Base-by-base conservation (phyloP, 2,797 vertebrate species). In the Tarsius wallacei region DNA sequence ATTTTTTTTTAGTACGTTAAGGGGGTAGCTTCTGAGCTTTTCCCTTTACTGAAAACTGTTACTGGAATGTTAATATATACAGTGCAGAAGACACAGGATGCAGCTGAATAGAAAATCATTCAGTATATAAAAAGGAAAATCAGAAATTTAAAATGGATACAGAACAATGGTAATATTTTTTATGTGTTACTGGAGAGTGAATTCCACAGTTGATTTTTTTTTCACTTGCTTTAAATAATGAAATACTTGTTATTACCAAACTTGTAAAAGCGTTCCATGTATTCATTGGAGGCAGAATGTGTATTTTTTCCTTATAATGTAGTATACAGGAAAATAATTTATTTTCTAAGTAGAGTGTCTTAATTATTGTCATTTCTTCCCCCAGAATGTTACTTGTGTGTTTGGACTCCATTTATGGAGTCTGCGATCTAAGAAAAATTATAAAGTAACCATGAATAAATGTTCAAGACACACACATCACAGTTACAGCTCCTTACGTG, bases 201-300 rank as follows among this genome's bases (percentile, higher is more conserved):
- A 90, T 96, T 95, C 87, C 93, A 42, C 64, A 94, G 51, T 94
- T 97, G 71, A 70, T 97, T 87, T 42, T 42, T 98, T 97, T 97
- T 55, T 98, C 66, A 64, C 96, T 95, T 84, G 74, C 83, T 97
- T 97, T 95, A 86, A 74, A 76, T 93, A 83, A 96, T 87, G 66
- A 24, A 16, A 22, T 92, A 21, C 33, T 53, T 70, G 36, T 95
- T 84, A 47, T 51, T 97, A 96, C 95, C 96, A 93, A 88, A 24
- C 64, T 90, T 98, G 77, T 84, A 97, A 98, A 93, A 74, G 47
- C 49, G 63, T 97, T 98, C 73, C 31, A 92, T 93, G 96, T 98
- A 91, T 91, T 87, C 84, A 85, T 90, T 97, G 89, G 89, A 95
- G 77, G 97, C 87, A 95, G 86, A 85, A 90, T 53, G 24, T 94